Evolutionary conservation across 1,140 invertebrate genomes (phyloP).

Genomic region (Zaprionus kolodkinae): DNA sequence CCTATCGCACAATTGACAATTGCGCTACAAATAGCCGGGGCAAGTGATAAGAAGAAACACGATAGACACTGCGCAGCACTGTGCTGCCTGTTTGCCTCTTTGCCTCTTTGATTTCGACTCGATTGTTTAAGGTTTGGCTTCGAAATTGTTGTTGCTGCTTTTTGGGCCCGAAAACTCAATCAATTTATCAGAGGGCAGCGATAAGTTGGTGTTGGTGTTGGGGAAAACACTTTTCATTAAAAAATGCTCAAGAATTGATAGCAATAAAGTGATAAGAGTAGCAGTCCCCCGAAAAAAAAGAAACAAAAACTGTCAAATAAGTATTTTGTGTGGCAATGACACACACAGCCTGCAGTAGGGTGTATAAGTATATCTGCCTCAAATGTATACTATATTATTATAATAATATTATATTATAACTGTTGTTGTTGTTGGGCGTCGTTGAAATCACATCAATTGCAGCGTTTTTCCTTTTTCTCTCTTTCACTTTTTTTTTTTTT

Average conservation of each 20-base stretch:
- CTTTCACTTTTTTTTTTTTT: constrained; percentile 18
- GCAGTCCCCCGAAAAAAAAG: no score
- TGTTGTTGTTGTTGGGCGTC: background rate
- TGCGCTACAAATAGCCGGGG: constrained; percentile 65
- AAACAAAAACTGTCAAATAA: constrained; percentile 66
- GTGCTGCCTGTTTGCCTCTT: no score
- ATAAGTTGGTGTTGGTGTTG: constrained; percentile 46
- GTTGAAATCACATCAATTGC: constrained; percentile 56
- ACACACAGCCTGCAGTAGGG: constrained; percentile 7
- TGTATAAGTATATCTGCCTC: constrained; percentile 28
- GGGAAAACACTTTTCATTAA: constrained; percentile 80
- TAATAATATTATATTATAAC: constrained; percentile 10
- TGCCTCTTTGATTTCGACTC: constrained; percentile 42
- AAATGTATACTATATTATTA: constrained; percentile 5
- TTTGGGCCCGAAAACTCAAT: constrained; percentile 59
- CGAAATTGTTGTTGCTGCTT: constrained; percentile 18
- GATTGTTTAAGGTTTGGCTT: constrained; percentile 45
- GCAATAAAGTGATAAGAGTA: constrained; percentile 75
- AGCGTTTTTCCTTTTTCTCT: background rate
- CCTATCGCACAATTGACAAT: constrained; percentile 76
- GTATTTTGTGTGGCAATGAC: constrained; percentile 30
- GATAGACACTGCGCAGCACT: constrained; percentile 40
- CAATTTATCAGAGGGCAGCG: constrained; percentile 71
- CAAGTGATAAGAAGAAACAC: constrained; percentile 72
- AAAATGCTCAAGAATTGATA: constrained; percentile 61